A percentile compares a stretch with the other conserved stretches of the same genome.
These are phyloP conservation scores for Myodes glareolus DNA, from an alignment of 2,113 vertebrate species.

Conservation along the genomic window DNA sequence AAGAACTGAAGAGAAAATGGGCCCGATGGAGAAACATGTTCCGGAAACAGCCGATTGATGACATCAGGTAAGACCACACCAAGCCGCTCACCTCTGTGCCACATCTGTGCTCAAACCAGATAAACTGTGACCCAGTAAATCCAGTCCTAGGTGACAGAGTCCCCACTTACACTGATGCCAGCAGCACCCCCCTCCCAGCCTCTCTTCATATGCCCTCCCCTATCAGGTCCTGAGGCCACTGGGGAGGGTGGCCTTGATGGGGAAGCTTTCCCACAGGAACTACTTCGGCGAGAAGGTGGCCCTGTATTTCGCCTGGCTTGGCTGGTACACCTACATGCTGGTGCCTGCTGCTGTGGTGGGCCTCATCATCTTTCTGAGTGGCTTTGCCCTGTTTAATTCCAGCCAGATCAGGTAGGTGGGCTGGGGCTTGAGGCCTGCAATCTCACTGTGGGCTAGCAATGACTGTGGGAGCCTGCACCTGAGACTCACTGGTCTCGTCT, in stretches of 20 bases:
- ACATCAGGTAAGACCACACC: constrained; percentile 87
- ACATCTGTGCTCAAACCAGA: too few species aligned
- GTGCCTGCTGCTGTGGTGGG: constrained; percentile 87
- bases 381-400: constrained; percentile 88
- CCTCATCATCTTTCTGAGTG: constrained; percentile 88
- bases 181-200: too few species aligned
- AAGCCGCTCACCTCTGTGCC: background rate
- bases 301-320: constrained; percentile 95
- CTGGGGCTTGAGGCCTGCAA: background rate
- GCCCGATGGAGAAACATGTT: constrained; percentile 88
- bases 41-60: constrained; percentile 82
- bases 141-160: background rate
- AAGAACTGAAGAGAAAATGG: constrained; percentile 85
- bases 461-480: too few species aligned
- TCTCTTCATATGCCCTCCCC: rapidly evolving
- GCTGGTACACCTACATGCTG: constrained; percentile 94
- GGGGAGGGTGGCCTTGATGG: background rate
- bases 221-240: background rate
- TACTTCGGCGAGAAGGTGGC: constrained; percentile 97
- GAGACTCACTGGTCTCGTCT: rapidly evolving
- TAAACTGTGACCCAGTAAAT: background rate
- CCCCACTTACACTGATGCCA: background rate
- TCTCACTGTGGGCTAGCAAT: too few species aligned
- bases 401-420: constrained; percentile 97
- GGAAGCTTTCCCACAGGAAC: constrained; percentile 79